Evolutionary conservation across 2,888 invertebrate genomes (phyloP).

Genomic region (Phania funesta): DNA sequence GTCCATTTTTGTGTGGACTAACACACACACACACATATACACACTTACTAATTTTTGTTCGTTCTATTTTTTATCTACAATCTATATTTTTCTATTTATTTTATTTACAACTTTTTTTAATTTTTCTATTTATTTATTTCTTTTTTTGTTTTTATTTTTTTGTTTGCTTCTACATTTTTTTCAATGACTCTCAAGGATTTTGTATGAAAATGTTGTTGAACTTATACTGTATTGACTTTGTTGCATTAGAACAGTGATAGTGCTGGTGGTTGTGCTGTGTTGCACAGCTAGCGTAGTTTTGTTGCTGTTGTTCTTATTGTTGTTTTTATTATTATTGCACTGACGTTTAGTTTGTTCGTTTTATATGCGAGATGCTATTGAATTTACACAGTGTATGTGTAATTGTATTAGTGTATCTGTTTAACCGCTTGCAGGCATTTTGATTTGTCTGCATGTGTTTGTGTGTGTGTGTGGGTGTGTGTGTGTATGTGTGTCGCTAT

Average conservation of each 20-base stretch:
- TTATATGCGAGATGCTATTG: constrained; percentile 49
- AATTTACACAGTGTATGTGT: constrained; percentile 30
- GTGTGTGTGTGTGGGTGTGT: not conserved
- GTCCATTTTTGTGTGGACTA: not conserved
- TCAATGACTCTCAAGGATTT: constrained; percentile 79
- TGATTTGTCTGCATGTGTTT: not conserved
- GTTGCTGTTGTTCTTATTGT: constrained; percentile 8
- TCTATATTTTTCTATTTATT: constrained; percentile 56
- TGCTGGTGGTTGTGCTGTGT: constrained; percentile 34
- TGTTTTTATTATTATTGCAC: constrained; percentile 42
- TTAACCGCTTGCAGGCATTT: constrained; percentile 26
- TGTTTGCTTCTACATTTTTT: constrained; percentile 68
- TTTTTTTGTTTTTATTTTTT: constrained; percentile 24
- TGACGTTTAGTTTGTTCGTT: constrained; percentile 42
- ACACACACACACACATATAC: not conserved
- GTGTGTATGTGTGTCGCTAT: not conserved
- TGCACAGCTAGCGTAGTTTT: too few relatives aligned
- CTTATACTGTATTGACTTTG: constrained; percentile 70
- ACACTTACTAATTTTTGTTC: not conserved
- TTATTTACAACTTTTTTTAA: constrained; percentile 38
- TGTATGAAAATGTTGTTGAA: constrained; percentile 78
- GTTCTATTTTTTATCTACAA: constrained; percentile 49
- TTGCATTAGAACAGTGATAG: constrained; percentile 64
- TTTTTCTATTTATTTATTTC: constrained; percentile 12
- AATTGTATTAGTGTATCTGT: constrained; percentile 44